These are phyloP conservation scores for Tenualosa thibaudeaui DNA, from an alignment of 2,797 vertebrate species.

Conservation along the genomic window DNA sequence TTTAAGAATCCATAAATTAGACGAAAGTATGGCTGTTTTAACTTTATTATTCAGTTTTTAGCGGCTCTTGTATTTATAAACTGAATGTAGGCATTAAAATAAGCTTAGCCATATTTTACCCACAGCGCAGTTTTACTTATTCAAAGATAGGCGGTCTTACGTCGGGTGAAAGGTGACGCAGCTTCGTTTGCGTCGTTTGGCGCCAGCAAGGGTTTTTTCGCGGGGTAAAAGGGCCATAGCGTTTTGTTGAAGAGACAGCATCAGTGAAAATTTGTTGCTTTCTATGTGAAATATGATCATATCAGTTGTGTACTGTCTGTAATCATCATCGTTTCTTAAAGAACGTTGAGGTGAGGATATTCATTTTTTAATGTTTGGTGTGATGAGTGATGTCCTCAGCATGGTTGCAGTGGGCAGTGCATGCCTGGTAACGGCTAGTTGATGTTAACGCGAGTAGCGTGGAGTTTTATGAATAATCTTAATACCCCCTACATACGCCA, in stretches of 20 bases:
- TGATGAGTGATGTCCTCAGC: slow-evolving; percentile 34
- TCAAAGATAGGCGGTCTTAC: slow-evolving; percentile 50
- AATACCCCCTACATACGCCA: background rate
- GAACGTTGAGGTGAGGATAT: slow-evolving; percentile 58
- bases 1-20: too few relatives aligned
- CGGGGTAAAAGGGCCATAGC: slow-evolving; percentile 54
- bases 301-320: slow-evolving; percentile 40
- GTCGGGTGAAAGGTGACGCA: slow-evolving; percentile 72
- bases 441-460: too few relatives aligned
- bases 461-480: background rate
- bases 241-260: slow-evolving; percentile 24
- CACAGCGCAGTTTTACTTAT: slow-evolving; percentile 30
- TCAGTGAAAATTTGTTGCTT: background rate
- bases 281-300: background rate
- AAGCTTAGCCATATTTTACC: background rate
- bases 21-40: too few relatives aligned
- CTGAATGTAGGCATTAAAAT: background rate
- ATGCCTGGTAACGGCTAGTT: background rate
- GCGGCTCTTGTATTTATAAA: background rate
- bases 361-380: slow-evolving; percentile 21
- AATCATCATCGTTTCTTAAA: slow-evolving; percentile 31
- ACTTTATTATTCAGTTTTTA: too few relatives aligned
- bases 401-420: background rate
- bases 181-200: slow-evolving; percentile 71
- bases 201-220: slow-evolving; percentile 74